These are phyloP conservation scores for Coreius guichenoti DNA, from an alignment of 2,797 vertebrate genomes.

Conservation along the genomic window DNA sequence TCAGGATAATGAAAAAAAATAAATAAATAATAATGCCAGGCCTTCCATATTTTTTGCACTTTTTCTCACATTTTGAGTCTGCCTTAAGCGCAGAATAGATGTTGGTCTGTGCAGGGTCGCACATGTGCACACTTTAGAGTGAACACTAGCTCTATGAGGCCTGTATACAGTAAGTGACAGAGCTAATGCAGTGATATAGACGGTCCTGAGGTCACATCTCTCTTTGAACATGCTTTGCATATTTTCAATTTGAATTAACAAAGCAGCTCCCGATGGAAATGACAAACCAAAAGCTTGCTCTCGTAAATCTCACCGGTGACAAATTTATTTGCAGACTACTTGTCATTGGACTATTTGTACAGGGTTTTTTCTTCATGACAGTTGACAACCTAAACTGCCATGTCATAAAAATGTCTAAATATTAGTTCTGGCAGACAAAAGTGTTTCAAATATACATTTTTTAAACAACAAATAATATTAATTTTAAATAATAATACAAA, in stretches of 20 bases:
- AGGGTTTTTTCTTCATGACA: not conserved
- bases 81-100: not conserved
- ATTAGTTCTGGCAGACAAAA: not conserved
- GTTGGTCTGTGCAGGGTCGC: not conserved
- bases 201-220: not conserved
- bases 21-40: not conserved
- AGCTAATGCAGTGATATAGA: not conserved
- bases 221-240: constrained; percentile 20
- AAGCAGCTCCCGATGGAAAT: not conserved
- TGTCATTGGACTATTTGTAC: not conserved
- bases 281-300: constrained; percentile 3
- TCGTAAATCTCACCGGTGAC: not conserved
- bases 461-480: not conserved
- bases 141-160: not conserved
- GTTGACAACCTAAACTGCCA: not conserved
- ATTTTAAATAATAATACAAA: no score
- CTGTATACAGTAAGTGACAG: not conserved
- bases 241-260: constrained; percentile 16
- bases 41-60: not conserved
- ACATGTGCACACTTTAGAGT: not conserved
- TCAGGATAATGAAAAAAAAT: not conserved
- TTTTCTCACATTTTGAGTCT: not conserved
- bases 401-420: not conserved
- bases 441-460: not conserved
- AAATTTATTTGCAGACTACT: not conserved